Base-by-base conservation (phyloP, 2,888 invertebrate genomes). In the Ophraella communa region DNA sequence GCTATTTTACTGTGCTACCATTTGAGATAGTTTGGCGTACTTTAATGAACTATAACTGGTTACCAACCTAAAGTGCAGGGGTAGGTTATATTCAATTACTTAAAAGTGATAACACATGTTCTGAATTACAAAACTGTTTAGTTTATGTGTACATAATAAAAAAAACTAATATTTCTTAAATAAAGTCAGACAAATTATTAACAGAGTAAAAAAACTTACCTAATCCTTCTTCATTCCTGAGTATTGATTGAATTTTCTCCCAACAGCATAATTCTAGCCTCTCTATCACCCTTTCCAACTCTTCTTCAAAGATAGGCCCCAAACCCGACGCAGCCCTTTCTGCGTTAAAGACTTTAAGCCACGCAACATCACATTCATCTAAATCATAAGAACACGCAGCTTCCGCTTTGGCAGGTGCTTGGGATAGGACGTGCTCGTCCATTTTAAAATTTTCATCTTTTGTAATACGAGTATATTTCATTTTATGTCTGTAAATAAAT, bases 321-420 rank as follows among this genome's bases (percentile, higher is more conserved):
- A 91, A 88, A 71, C 92, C 92, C 67, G 88, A 89, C 76, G 89
- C 86, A 54, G 92, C 91, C 68, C 96, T 87, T 83, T 96, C 95
- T n/a, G 91, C 90, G 83, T 98, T 97, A 60, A 94, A 84, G 68
- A 91, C 86, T 74, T 89, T 88, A 67, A 98, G 85, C 98, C 98
- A 98, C 47, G 92, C 88, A 66, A 92, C 90, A 83, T 98, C 98
- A 71, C 91, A 89, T 76, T 95, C 95, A 84, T 98, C 98, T 77
- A 98, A 86, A 83, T 98, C 98, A 81, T 98, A 98, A 71, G 93
- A 91, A 84, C 97, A 97, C 21, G 95, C 92, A 74, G 94, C 93
- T 82, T 98, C 96, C 14, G 96, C 92, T 78, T 91, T 87, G 62
- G 93, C 89, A 65, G 95, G 94, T 70, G 94, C 93, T 74, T 90